phyloP scores from a whole-genome alignment of 1,140 invertebrate species.

The Probaryconus sp. region DNA sequence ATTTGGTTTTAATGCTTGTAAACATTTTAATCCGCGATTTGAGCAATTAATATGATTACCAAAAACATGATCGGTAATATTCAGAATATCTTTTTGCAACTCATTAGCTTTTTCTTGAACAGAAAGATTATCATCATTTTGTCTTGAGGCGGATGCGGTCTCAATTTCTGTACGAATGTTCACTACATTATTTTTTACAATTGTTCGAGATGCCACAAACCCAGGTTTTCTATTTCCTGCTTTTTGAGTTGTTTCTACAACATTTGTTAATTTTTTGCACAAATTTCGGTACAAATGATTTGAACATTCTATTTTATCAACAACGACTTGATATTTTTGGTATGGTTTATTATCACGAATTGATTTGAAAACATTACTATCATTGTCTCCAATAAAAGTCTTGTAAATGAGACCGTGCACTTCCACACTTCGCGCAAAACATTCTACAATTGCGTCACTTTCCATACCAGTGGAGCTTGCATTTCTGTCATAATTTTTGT shows the following conservation, averaged over 20 bases:
- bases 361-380: conserved; percentile 69
- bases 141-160: background rate
- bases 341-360: conserved; percentile 66
- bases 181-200: background rate
- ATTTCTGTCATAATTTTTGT: conserved; percentile 66
- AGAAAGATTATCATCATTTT: background rate
- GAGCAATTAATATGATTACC: conserved; percentile 3
- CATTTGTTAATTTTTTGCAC: conserved; percentile 50
- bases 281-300: conserved; percentile 67
- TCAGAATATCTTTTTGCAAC: conserved; percentile 16
- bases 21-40: background rate
- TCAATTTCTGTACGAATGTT: conserved; percentile 7
- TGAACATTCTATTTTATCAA: conserved; percentile 71
- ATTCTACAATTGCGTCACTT: conserved; percentile 69
- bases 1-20: background rate
- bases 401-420: conserved; percentile 71
- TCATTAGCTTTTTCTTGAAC: conserved; percentile 3
- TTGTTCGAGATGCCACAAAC: background rate
- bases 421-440: conserved; percentile 68
- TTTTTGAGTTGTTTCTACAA: conserved; percentile 15
- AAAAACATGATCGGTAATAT: conserved; percentile 10
- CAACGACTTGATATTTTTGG: conserved; percentile 44
- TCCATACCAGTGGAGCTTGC: conserved; percentile 71
- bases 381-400: conserved; percentile 73
- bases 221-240: background rate